Evolutionary conservation across 1,140 invertebrate genomes (phyloP).

Genomic region (Heliconius eleuchia): DNA sequence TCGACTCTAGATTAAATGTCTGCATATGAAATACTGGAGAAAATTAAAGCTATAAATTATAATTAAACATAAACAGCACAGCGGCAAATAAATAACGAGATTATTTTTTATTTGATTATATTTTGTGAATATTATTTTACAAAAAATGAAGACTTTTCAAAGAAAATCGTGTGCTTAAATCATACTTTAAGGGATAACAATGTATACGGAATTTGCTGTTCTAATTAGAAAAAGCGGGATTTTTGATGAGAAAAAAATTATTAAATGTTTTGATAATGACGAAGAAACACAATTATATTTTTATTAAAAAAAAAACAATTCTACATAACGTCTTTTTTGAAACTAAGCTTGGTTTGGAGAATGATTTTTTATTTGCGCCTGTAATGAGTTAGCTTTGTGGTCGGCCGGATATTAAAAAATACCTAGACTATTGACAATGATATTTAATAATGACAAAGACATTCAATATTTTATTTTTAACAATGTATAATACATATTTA

Average conservation of each 20-base stretch:
- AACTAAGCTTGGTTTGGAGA: not conserved
- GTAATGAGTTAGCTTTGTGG: not conserved
- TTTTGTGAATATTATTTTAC: too few relatives aligned
- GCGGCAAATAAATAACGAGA: not conserved
- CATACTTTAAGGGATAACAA: too few relatives aligned
- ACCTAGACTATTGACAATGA: not conserved
- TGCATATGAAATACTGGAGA: slow-evolving; percentile 8
- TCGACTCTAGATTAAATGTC: not conserved
- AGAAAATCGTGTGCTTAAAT: too few relatives aligned
- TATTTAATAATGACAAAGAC: not conserved
- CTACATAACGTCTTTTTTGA: not conserved
- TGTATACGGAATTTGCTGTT: too few relatives aligned
- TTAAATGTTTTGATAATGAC: too few relatives aligned
- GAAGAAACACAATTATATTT: not conserved
- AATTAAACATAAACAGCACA: not conserved
- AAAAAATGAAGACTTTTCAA: too few relatives aligned
- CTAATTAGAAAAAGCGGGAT: too few relatives aligned
- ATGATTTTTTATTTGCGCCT: not conserved
- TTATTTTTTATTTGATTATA: not conserved
- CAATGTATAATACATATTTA: not conserved
- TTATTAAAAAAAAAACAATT: not conserved
- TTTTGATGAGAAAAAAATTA: too few relatives aligned
- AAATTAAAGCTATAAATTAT: slow-evolving; percentile 18
- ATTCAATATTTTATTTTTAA: not conserved
- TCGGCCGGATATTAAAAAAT: slow-evolving; percentile 4